These are phyloP conservation scores for Drosophila fulvimacula DNA, from an alignment of 2,888 invertebrate genomes.

Conservation along the genomic window DNA sequence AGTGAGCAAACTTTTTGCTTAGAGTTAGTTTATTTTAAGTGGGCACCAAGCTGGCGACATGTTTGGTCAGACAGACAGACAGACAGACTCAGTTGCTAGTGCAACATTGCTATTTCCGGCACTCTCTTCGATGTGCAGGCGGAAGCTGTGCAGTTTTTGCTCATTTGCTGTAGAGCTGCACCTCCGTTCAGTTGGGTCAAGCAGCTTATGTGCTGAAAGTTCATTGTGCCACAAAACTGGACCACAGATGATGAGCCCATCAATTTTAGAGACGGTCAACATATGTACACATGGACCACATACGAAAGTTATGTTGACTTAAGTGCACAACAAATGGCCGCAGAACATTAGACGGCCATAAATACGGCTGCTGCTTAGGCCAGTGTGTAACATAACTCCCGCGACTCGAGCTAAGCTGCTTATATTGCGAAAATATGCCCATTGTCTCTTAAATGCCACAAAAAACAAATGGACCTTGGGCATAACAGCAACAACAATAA, in stretches of 20 bases:
- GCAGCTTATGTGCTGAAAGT: slow-evolving; percentile 28
- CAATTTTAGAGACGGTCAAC: slow-evolving; percentile 22
- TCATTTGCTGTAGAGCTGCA: slow-evolving; percentile 53
- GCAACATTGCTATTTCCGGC: slow-evolving; percentile 44
- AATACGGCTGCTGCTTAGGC: slow-evolving; percentile 46
- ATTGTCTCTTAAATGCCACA: slow-evolving; percentile 30
- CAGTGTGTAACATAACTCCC: slow-evolving; percentile 14
- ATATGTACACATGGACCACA: neutral
- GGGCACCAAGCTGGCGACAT: slow-evolving; percentile 54
- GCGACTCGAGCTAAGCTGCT: slow-evolving; percentile 54
- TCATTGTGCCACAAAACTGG: slow-evolving; percentile 48
- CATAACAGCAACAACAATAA: slow-evolving; percentile 1
- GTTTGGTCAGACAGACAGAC: too few relatives aligned
- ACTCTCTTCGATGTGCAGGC: slow-evolving; percentile 46
- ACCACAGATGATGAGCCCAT: slow-evolving; percentile 36
- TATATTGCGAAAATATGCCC: slow-evolving; percentile 55
- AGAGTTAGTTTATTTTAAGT: slow-evolving; percentile 46
- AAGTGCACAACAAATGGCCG: slow-evolving; percentile 60
- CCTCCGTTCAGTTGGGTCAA: slow-evolving; percentile 30
- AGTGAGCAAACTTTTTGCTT: slow-evolving; percentile 31
- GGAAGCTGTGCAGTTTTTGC: slow-evolving; percentile 64
- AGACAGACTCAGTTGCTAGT: slow-evolving; percentile 34
- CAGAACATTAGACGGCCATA: slow-evolving; percentile 58
- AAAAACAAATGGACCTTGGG: slow-evolving; percentile 42
- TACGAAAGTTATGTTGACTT: slow-evolving; percentile 28